These are phyloP conservation scores for Diaprepes abbreviatus DNA, from an alignment of 2,888 invertebrate genomes.

Conservation along the genomic window DNA sequence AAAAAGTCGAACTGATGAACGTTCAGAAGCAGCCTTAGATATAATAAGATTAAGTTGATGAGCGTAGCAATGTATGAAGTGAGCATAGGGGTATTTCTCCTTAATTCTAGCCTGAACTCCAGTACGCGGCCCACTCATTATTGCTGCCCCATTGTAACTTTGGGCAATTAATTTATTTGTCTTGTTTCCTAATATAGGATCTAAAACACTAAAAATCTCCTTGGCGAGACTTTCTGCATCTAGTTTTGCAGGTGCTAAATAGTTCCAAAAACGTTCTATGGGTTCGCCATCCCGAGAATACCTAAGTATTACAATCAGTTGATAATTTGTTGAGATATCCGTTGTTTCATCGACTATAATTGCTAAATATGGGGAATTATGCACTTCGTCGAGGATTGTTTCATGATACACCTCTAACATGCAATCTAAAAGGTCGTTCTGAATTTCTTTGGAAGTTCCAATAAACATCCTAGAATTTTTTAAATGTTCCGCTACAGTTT, in stretches of 20 bases:
- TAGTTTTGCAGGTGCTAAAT: no score
- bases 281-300: constrained; percentile 50
- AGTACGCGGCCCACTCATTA: constrained; percentile 43
- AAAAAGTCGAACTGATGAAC: no score
- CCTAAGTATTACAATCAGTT: constrained; percentile 55
- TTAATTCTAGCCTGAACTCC: constrained; percentile 47
- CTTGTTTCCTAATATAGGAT: constrained; percentile 33
- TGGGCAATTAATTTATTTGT: constrained; percentile 47
- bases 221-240: constrained; percentile 20
- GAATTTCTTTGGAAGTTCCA: constrained; percentile 57
- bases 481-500: constrained; percentile 54
- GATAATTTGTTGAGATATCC: constrained; percentile 52
- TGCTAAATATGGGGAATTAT: constrained; percentile 45
- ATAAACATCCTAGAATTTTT: constrained; percentile 55
- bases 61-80: constrained; percentile 51
- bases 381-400: constrained; percentile 54
- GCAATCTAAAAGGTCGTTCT: no score
- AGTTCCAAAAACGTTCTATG: no score
- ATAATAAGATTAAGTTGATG: no score
- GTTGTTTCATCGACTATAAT: constrained; percentile 60
- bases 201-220: constrained; percentile 34
- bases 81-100: constrained; percentile 44
- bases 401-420: constrained; percentile 57
- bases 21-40: no score
- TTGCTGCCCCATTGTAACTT: constrained; percentile 47